Evolutionary conservation across 1,140 invertebrate species (phyloP).

Genomic region (Nephila pilipes): DNA sequence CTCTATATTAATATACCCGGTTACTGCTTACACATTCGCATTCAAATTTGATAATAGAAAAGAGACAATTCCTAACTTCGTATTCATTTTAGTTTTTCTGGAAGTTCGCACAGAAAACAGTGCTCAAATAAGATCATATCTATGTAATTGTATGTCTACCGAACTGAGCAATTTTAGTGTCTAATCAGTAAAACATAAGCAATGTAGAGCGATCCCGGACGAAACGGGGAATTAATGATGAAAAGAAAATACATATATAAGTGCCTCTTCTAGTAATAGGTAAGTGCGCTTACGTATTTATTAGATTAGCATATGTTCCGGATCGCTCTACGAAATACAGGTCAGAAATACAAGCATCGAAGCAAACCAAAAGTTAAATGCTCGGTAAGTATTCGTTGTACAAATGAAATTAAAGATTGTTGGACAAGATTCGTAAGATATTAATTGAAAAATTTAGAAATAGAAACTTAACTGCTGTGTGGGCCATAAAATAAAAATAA

Average conservation of each 20-base stretch:
- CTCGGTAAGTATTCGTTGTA: neutral
- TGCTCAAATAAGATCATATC: constrained; percentile 3
- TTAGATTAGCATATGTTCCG: constrained; percentile 42
- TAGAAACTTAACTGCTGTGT: too few species aligned
- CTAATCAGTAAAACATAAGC: constrained; percentile 29
- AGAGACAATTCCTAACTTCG: constrained; percentile 3
- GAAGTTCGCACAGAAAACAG: neutral
- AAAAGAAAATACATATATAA: neutral
- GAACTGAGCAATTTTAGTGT: neutral
- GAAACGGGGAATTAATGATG: constrained; percentile 7
- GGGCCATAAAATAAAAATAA: too few species aligned
- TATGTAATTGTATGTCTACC: constrained; percentile 7
- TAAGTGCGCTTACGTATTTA: constrained; percentile 33
- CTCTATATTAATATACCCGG: neutral
- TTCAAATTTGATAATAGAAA: constrained; percentile 6
- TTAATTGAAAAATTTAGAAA: too few species aligned
- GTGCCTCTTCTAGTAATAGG: constrained; percentile 13
- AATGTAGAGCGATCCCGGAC: constrained; percentile 42
- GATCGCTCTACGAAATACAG: constrained; percentile 5
- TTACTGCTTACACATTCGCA: neutral
- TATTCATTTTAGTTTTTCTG: constrained; percentile 30
- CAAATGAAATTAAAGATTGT: neutral
- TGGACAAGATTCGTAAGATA: neutral
- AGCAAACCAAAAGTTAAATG: neutral
- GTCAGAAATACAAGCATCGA: constrained; percentile 24